Evolutionary conservation across 2,113 vertebrate genomes (phyloP).

Genomic region (Caloenas nicobarica): DNA sequence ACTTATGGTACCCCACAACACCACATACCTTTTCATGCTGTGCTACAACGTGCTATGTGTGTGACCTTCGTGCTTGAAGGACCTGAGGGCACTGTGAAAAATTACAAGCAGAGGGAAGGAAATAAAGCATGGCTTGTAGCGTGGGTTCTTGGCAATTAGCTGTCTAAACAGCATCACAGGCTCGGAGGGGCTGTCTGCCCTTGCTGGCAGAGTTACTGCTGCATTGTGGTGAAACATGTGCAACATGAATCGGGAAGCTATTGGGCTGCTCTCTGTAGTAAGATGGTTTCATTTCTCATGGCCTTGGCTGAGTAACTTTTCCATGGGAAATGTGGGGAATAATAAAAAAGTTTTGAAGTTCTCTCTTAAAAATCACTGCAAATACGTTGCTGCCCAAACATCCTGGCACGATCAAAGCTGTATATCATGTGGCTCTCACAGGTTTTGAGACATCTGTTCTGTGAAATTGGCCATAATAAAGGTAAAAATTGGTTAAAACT

Average conservation of each 20-base stretch:
- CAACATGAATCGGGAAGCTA: neutral
- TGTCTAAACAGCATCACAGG: neutral
- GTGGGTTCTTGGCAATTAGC: neutral
- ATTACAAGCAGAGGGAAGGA: neutral
- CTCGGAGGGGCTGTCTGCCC: neutral
- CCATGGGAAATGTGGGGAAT: neutral
- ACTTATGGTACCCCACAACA: neutral
- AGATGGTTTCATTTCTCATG: neutral
- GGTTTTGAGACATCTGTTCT: neutral
- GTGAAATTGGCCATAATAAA: neutral
- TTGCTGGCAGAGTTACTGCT: neutral
- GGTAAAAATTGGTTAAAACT: neutral
- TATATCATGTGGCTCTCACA: neutral
- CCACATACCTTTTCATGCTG: neutral
- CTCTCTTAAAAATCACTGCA: neutral
- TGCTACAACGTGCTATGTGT: neutral
- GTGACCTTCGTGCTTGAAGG: neutral
- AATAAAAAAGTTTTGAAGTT: neutral
- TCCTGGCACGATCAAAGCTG: neutral
- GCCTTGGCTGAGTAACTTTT: neutral
- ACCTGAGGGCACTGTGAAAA: neutral
- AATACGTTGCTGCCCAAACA: neutral
- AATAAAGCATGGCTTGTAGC: neutral
- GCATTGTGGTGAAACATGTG: neutral
- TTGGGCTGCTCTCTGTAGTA: neutral